phyloP scores from a whole-genome alignment of 2,113 vertebrate species.

The Choloepus hoffmanni region DNA sequence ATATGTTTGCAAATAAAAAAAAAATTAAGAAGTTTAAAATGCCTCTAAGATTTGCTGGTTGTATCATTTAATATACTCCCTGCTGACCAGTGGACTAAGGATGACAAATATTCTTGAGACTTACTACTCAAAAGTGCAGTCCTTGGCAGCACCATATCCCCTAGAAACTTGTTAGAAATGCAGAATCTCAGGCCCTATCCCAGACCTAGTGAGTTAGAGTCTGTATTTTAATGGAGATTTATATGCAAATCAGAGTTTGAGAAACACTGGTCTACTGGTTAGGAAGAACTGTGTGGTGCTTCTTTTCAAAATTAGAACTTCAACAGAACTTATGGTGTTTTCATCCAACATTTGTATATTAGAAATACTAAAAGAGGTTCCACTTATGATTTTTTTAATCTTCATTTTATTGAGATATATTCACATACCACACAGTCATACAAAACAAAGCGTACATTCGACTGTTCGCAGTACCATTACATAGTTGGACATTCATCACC shows the following conservation, averaged over 20 bases:
- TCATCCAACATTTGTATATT: background rate
- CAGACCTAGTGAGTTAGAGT: background rate
- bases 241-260: rapidly evolving
- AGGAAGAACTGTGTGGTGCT: background rate
- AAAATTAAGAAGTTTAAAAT: conserved; percentile 14
- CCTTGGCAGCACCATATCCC: background rate
- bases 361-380: background rate
- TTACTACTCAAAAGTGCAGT: background rate
- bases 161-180: background rate
- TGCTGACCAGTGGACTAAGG: background rate
- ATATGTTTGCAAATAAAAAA: conserved; percentile 58
- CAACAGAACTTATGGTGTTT: background rate
- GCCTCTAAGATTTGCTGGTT: background rate
- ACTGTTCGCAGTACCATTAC: too few species aligned
- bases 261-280: background rate
- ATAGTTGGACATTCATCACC: too few species aligned
- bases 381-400: background rate
- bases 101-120: background rate
- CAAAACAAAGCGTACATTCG: too few species aligned
- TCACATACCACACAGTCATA: too few species aligned
- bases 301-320: background rate
- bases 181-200: background rate
- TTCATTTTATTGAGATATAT: too few species aligned
- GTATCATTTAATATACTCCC: too few species aligned
- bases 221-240: background rate